Evolutionary conservation across 2,113 vertebrate genomes (phyloP), one percentile per base, ranked within the genome.

Genomic region (Dipodomys merriami): DNA sequence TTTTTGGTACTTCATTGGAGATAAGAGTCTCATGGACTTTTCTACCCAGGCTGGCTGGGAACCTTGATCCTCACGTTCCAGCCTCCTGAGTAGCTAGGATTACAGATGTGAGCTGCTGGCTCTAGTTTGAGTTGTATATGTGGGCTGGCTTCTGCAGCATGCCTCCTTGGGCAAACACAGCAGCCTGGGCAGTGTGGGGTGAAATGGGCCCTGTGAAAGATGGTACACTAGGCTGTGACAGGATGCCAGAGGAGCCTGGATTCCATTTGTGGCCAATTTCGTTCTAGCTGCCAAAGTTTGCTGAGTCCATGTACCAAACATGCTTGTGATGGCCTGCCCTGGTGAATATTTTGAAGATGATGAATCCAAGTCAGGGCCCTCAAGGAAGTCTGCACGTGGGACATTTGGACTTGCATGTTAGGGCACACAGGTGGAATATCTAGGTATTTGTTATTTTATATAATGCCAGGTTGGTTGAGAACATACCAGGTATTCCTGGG

Each of bases 131-230:
- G 62, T 23, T 22, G 6, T 22, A 9, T 25, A 12, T 25, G 62
- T 25, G 16, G 53, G 60, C 15, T 23, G 27, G 90, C 33, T 73
- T 67, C 33, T 19, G 30, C 20, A 1, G 12, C 1, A 0, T 5
- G 27, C 3, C 7, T 19, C 27, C 71, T 22, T 7, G 19, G 11
- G 3, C 49, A 39, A 27, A 16, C 12, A 19, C 29, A 18, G 12
- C 6, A 7, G 44, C 1, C 9, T 0, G 0, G 0, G 46, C 10
- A 10, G 60, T 3, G 15, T 15, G 49, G 9, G 62, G 53, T 7
- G 7, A 77, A 30, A 49, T 27, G 13, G 64, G 33, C 92, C 53
- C 18, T 1, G 39, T 6, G 72, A n/a, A 19, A 86, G 33, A 1
- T 30, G 23, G 30, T 3, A 12, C 29, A 16, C 30, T 10, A 11